Evolutionary conservation across 1,140 invertebrate genomes (phyloP), one percentile per base, ranked within the genome.

Genomic region (Heliconius hermathena): DNA sequence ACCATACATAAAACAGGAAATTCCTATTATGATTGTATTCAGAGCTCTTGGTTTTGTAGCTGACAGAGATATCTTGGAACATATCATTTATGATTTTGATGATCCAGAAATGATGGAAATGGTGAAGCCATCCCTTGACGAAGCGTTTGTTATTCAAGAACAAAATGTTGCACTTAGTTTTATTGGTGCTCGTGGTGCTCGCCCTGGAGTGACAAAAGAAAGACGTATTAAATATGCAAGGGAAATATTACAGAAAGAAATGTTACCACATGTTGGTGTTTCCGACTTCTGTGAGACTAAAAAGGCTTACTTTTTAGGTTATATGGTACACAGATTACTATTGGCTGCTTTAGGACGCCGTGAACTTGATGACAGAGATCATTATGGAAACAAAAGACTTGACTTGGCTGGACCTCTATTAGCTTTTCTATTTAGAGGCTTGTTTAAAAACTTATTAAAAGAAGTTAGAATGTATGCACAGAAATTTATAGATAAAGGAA

Each of bases 91-190:
- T 93, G 99, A 99, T 88, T 99, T 99, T 95, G 98, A 99, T 94
- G 99, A 99, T 95, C 99, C 98, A 36, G 99, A 99, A 96, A 99
- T 99, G 99, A 99, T 99, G 99, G 99, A 99, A 96, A 99, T 99
- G 99, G 99, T 98, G 0, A 99, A 99, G 94, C 99, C 99, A 6
- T 99, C 99, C 1, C 95, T 99, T 71, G 99, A 99, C 95, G 99
- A 99, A 95, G 99, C 99, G 71, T 99, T 99, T 95, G 99, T 99
- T 0, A 99, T 99, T 88, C 99, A 99, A 95, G 99, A 99, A 93
- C 99, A 99, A 93, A 99, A 98, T 95, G 98, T 99, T 6, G 99
- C 99, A 20, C 94, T 99, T 18, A 99, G 99, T 94, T 99, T 99
- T 84, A 99, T 99, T 89, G 99, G 99, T 82, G 96, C 98, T 5